A percentile compares a stretch with the other conserved stretches of the same genome.
phyloP scores from a whole-genome alignment of 2,797 vertebrate species.

The Silurus lanzhouensis region DNA sequence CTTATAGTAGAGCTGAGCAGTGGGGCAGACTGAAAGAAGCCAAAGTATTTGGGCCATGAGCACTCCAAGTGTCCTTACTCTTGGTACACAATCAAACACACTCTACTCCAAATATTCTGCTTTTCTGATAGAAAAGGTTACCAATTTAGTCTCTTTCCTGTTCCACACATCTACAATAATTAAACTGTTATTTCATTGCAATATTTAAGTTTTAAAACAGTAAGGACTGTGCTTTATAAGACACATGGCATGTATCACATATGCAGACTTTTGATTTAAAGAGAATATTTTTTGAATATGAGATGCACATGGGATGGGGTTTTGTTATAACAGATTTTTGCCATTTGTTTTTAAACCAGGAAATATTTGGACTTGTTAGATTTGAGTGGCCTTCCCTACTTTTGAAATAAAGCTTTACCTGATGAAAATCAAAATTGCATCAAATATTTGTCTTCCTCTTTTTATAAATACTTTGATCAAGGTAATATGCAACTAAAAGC shows the following conservation, averaged over 20 bases:
- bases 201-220: neutral
- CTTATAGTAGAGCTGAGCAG: slow-evolving; percentile 58
- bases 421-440: slow-evolving; percentile 4
- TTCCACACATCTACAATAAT: slow-evolving; percentile 15
- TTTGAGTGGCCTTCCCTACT: slow-evolving; percentile 49
- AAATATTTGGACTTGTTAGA: slow-evolving; percentile 27
- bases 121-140: slow-evolving; percentile 38
- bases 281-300: slow-evolving; percentile 35
- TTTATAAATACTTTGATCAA: neutral
- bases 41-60: slow-evolving; percentile 81
- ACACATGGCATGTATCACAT: neutral
- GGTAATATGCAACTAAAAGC: neutral
- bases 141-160: slow-evolving; percentile 43
- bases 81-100: slow-evolving; percentile 66
- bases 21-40: slow-evolving; percentile 71
- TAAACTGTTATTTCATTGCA: neutral
- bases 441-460: neutral
- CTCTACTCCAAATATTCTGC: slow-evolving; percentile 43
- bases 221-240: neutral
- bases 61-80: slow-evolving; percentile 90
- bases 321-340: slow-evolving; percentile 20
- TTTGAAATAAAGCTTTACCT: slow-evolving; percentile 41
- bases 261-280: slow-evolving; percentile 12
- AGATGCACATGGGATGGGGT: slow-evolving; percentile 32
- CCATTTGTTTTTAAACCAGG: neutral